Evolutionary conservation across 92 coral and sea anemone genomes (phyloP), one percentile per base, ranked within the genome.

Genomic region (Zoanthus sociatus): DNA sequence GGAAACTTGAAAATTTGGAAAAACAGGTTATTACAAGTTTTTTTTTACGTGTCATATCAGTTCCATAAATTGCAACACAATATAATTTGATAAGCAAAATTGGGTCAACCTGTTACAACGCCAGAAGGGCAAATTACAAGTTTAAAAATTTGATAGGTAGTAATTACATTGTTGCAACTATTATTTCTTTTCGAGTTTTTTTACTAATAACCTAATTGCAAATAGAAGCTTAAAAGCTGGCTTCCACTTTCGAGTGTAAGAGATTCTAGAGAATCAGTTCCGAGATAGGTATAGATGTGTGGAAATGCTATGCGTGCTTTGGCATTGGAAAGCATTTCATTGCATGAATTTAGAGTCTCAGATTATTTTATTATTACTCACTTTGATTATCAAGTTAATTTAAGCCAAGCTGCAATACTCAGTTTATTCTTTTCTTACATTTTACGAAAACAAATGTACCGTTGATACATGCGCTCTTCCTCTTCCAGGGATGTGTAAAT

Each of bases 401-500:
- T 37, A 37, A 37, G 42, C 42, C 4, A 37, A 37, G 42, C 42
- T 37, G 42, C 42, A 2, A 4, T 37, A 2, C 2, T 37, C 3
- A 37, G 42, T 37, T 37, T 37, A 37, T 37, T 37, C 42, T 2
- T 37, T 37, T 37, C 4, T 37, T 37, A 37, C 42, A 2, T 37
- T 37, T 37, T 2, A 37, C 42, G 3, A 37, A 37, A 37, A 37
- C 42, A 4, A 37, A 37, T 37, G 2, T 37, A 37, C 42, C 42
- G 42, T 37, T 37, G 42, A 4, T 37, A 37, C 42, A 2, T 37
- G 42, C 42, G 2, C 42, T 37, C 71, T 88, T 31, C 6, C 66
- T 37, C 71, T 88, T 31, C 6, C 66, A 97, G 99, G 99, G 99
- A 20, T 97, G 98, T 92, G 96, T 97, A 70, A 97, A 94, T 92